phyloP scores from a whole-genome alignment of 1,140 invertebrate genomes.

The Bombus pascuorum region DNA sequence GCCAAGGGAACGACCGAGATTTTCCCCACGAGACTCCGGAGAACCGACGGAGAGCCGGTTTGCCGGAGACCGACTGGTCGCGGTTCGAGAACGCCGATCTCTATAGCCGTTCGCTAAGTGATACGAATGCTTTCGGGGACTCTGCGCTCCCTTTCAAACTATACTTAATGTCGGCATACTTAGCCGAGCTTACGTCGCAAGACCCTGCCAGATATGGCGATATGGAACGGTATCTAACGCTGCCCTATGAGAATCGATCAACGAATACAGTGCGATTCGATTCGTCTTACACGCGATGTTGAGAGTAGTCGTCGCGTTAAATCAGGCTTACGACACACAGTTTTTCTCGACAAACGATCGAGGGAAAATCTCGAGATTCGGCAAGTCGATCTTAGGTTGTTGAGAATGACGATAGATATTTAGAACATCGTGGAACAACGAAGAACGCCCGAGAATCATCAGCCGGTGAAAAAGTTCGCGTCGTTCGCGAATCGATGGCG shows the following conservation, averaged over 20 bases:
- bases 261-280: neutral
- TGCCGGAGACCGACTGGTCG: neutral
- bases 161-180: conserved; percentile 75
- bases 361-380: too few species aligned
- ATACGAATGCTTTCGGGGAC: conserved; percentile 77
- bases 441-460: too few species aligned
- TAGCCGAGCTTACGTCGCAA: conserved; percentile 37
- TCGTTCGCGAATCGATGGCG: neutral
- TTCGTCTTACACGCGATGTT: neutral
- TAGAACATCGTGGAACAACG: too few species aligned
- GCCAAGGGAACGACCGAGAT: conserved; percentile 45
- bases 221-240: neutral
- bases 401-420: too few species aligned
- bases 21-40: conserved; percentile 37
- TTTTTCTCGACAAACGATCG: too few species aligned
- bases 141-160: conserved; percentile 71
- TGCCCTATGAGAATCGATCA: neutral
- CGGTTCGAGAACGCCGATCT: conserved; percentile 21
- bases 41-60: conserved; percentile 13
- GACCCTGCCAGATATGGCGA: neutral
- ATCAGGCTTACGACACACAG: too few species aligned
- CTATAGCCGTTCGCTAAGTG: conserved; percentile 66
- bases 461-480: too few species aligned
- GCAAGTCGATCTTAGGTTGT: accelerated
- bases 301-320: too few species aligned